Evolutionary conservation across 2,888 invertebrate genomes (phyloP).

Genomic region (Eucera pruinosa): DNA sequence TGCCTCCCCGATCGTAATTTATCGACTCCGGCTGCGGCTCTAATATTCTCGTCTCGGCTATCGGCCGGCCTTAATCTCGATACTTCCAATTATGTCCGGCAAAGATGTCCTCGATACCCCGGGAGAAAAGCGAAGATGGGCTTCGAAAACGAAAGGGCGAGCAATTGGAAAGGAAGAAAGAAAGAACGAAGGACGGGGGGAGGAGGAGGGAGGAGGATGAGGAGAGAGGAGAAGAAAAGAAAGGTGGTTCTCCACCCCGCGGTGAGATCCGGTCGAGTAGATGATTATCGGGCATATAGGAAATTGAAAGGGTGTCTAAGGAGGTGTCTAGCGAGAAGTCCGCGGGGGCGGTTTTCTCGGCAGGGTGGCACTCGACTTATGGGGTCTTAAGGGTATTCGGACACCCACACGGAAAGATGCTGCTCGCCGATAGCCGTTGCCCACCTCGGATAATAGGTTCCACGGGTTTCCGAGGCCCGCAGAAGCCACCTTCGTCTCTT

Average conservation of each 20-base stretch:
- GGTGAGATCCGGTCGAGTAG: constrained; percentile 71
- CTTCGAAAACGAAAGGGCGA: constrained; percentile 1
- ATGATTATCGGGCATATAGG: constrained; percentile 82
- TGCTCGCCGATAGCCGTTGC: constrained; percentile 75
- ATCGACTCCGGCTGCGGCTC: constrained; percentile 12
- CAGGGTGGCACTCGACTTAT: constrained; percentile 76
- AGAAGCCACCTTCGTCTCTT: constrained; percentile 55
- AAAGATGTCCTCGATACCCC: constrained; percentile 50
- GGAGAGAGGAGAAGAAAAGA: background rate
- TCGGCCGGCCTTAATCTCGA: constrained; percentile 37
- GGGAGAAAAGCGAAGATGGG: constrained; percentile 19
- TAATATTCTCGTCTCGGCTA: constrained; percentile 27
- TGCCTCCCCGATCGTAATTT: constrained; percentile 17
- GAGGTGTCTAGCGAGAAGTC: constrained; percentile 79
- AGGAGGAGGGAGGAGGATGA: too few species aligned
- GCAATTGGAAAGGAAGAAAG: constrained; percentile 2
- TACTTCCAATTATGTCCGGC: constrained; percentile 54
- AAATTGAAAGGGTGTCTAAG: constrained; percentile 84
- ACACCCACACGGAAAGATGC: constrained; percentile 80
- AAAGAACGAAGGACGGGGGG: background rate
- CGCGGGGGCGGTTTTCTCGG: constrained; percentile 77
- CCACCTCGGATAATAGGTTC: constrained; percentile 78
- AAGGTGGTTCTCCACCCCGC: constrained; percentile 57
- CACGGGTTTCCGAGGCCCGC: constrained; percentile 60
- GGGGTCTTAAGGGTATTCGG: constrained; percentile 74